Evolutionary conservation across 1,140 invertebrate genomes (phyloP).

Genomic region (Globodera rostochiensis): DNA sequence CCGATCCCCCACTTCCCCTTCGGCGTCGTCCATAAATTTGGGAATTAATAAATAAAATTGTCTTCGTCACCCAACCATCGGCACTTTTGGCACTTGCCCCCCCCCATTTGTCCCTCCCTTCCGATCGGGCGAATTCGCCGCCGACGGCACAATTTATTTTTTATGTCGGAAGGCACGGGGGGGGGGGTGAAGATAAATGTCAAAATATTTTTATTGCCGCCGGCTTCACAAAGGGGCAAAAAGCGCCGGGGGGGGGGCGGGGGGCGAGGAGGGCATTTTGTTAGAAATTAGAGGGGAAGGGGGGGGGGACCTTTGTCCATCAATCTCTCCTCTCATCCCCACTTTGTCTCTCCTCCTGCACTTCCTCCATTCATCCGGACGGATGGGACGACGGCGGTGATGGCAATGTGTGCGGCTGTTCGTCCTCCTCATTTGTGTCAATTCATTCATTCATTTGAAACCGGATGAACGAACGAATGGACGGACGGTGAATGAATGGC

Average conservation of each 20-base stretch:
- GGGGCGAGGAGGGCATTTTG: neutral
- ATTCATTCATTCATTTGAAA: neutral
- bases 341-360: neutral
- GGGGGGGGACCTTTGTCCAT: neutral
- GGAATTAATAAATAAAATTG: conserved; percentile 10
- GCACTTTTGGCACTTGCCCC: neutral
- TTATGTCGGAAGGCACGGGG: neutral
- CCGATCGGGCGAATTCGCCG: conserved; percentile 13
- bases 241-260: neutral
- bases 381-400: too few species aligned
- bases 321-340: neutral
- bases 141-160: conserved; percentile 10
- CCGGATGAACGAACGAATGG: neutral
- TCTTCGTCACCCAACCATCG: neutral
- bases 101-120: neutral
- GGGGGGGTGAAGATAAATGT: neutral
- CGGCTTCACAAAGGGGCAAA: conserved; percentile 2
- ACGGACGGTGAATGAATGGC: neutral
- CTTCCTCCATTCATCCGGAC: too few species aligned
- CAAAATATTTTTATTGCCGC: conserved; percentile 19
- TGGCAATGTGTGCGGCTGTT: conserved; percentile 1
- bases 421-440: neutral
- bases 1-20: neutral
- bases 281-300: conserved; percentile 1
- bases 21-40: conserved; percentile 3